Evolutionary conservation across 2,113 vertebrate genomes (phyloP), one percentile per base, ranked within the genome.

Genomic region (Apistogramma diplotaenia): DNA sequence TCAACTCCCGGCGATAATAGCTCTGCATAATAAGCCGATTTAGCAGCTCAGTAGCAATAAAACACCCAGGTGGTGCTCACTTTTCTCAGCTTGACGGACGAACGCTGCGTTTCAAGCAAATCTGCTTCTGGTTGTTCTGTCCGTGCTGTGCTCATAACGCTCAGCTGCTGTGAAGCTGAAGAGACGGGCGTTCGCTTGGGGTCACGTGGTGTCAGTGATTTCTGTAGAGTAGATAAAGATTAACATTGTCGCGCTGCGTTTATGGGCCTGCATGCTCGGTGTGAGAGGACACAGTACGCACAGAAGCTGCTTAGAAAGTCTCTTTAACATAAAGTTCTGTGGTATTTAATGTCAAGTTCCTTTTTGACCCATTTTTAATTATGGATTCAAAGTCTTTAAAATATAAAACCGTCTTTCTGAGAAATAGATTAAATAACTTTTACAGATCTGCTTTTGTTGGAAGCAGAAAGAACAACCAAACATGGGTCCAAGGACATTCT

Each of bases 41-140:
- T 87, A 76, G 85, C 76, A 78, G 89, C 86, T 89, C 87, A 83
- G 77, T 43, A 82, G 77, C 88, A 85, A 84, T 92, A 90, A 91
- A 91, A 89, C 76, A 87, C 79, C 85, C 88, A 90, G 85, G 92
- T 89, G 85, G 84, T 85, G 74, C 81, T 86, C 81, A 77, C 84
- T 87, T 89, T 76, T 79, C 85, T 70, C 65, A 70, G 65, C 65
- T 70, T 70, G 65, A 70, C 43, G 4, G 65, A 70, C 65, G 51
- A 70, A 86, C 4, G 31, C 71, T 31, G 73, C 23, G 79, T 83
- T 79, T 76, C 59, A 62, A 61, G 77, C 1, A 19, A 83, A 78
- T 75, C 80, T 84, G 84, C 72, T 79, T 82, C 74, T 72, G 77
- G 78, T 84, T 83, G 81, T 85, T 85, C 43, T 79, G 77, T 90